Evolutionary conservation across 2,113 vertebrate genomes (phyloP), one percentile per base, ranked within the genome.

Genomic region (Puffinus mauretanicus): DNA sequence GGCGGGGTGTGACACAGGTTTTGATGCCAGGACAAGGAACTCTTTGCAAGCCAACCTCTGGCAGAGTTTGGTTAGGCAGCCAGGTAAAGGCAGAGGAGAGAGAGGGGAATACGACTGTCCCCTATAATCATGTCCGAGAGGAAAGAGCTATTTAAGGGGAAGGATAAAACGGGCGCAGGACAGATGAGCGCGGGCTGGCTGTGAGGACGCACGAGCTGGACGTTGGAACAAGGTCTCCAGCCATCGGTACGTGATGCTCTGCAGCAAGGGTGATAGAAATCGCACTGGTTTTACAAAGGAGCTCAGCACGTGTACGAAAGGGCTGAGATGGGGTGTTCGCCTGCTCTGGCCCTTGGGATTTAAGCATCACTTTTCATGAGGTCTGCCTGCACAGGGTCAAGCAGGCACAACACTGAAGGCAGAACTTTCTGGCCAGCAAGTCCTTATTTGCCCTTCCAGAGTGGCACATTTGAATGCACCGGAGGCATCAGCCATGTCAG

Each of bases 181-280:
- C 3, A 30, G 36, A 47, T 0, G 9, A 44, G 52, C 16, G 7
- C 0, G 6, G 52, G 12, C 36, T 89, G 57, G 18, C 58, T 46
- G 58, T 30, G 71, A 82, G 54, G 51, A 66, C 4, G 4, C 64
- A 25, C 0, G 3, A 61, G 36, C 46, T 85, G 58, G 29, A 24
- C 0, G 0, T 4, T 22, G 27, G 70, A 83, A 47, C 17, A 20
- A 36, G 19, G 61, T 71, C 52, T 88, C 52, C 83, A 75, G 66
- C 38, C 72, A 38, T 9, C 1, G 3, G 38, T 34, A 36, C 0
- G 0, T 0, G 83, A 44, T 24, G 32, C 17, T 51, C 20, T 42
- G 58, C 66, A 38, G 72, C 21, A 51, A 29, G 15, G 25, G 29
- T 3, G 14, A 11, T 9, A 25, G 49, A 67, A 93, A 40, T 55